Conservation (phyloP, 2,797 vertebrate genomes). For the Hydrocynus forskahlii region DNA sequence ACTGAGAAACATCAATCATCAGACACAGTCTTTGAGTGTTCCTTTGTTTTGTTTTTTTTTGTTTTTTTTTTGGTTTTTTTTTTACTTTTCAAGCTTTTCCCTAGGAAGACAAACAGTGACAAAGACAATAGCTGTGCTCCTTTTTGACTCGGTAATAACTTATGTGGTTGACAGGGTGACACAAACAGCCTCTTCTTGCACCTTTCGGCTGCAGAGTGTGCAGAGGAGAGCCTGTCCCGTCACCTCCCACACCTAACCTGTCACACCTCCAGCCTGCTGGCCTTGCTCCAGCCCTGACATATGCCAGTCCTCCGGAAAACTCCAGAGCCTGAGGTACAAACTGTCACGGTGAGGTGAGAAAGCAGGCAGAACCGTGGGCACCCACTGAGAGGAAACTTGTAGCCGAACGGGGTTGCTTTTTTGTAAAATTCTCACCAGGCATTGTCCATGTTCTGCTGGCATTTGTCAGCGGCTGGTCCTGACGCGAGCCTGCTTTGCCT, state of each 20-base stretch:
- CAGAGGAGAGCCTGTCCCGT: constrained; percentile 30
- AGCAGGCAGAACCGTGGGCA: constrained; percentile 32
- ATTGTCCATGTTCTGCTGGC: constrained; percentile 40
- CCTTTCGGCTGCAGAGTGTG: constrained; percentile 27
- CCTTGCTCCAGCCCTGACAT: constrained; percentile 45
- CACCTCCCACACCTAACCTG: constrained; percentile 32
- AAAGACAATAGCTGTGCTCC: constrained; percentile 36
- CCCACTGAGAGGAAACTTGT: constrained; percentile 45
- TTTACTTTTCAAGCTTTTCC: background rate
- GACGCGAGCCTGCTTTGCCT: constrained; percentile 44
- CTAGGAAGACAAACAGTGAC: background rate
- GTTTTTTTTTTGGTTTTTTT: background rate
- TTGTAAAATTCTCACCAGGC: constrained; percentile 33
- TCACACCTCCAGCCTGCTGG: constrained; percentile 31
- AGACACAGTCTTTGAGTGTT: background rate
- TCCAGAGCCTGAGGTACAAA: constrained; percentile 46
- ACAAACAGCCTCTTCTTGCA: constrained; percentile 31
- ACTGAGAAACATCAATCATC: background rate
- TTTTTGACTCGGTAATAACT: constrained; percentile 48
- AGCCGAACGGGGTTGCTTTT: constrained; percentile 42
- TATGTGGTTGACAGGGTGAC: constrained; percentile 22
- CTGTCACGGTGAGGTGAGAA: constrained; percentile 51
- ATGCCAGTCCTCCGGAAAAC: constrained; percentile 32
- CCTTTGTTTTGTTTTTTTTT: background rate
- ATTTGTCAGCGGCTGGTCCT: constrained; percentile 50